Conservation (phyloP, 1,140 invertebrate species). For the Caenorhabditis briggsae region DNA sequence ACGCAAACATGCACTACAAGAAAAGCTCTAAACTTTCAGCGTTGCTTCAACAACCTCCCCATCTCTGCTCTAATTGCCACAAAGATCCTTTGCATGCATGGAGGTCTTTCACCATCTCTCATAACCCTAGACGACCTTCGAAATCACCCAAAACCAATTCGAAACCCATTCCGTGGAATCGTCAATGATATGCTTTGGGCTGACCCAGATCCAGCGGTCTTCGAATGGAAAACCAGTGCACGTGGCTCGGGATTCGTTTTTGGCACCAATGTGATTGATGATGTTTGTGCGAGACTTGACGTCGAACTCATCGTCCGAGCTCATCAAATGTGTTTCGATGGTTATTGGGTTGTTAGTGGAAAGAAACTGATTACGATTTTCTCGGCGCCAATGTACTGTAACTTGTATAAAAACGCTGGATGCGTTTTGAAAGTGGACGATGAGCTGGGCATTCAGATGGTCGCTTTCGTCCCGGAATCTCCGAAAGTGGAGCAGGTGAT, state of each 20-base stretch:
- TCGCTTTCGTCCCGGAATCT: slow-evolving; percentile 53
- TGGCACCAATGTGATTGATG: slow-evolving; percentile 50
- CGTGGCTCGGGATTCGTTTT: slow-evolving; percentile 63
- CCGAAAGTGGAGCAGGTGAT: slow-evolving; percentile 1
- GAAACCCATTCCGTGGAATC: slow-evolving; percentile 61
- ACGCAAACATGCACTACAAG: no score
- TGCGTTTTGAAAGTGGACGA: slow-evolving; percentile 61
- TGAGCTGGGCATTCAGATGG: slow-evolving; percentile 79
- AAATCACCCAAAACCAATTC: slow-evolving; percentile 59
- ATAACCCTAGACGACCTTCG: slow-evolving; percentile 63
- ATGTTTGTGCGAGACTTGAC: neutral
- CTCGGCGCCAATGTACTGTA: slow-evolving; percentile 69
- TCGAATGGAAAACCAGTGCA: slow-evolving; percentile 57
- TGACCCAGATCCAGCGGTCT: slow-evolving; percentile 59
- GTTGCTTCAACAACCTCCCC: slow-evolving; percentile 68
- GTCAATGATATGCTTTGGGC: slow-evolving; percentile 66
- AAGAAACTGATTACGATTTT: slow-evolving; percentile 63
- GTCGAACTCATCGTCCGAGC: slow-evolving; percentile 20
- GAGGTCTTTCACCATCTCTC: slow-evolving; percentile 66
- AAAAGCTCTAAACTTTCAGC: no score
- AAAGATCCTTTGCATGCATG: slow-evolving; percentile 72
- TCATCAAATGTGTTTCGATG: slow-evolving; percentile 79
- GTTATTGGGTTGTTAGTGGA: slow-evolving; percentile 80
- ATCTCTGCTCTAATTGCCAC: slow-evolving; percentile 66
- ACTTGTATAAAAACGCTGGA: slow-evolving; percentile 65